Percentiles rank a stretch among this genome's conserved stretches.
phyloP scores from a whole-genome alignment of 1,140 invertebrate genomes.

The Physella acuta region DNA sequence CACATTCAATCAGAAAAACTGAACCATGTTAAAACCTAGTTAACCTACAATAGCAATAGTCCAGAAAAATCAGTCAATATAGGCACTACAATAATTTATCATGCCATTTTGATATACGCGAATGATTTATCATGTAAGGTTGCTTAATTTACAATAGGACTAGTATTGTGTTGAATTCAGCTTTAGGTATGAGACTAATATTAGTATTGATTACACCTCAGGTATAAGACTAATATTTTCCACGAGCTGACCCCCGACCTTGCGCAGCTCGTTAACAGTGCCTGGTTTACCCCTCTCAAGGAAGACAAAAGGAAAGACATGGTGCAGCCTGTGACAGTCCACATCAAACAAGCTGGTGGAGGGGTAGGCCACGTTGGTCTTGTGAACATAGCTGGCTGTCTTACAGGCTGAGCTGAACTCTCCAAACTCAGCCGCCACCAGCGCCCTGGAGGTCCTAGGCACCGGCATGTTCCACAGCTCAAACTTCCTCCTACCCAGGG shows the following conservation, averaged over 20 bases:
- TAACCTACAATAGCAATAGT: too few relatives aligned
- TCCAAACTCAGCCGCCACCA: constrained; percentile 35
- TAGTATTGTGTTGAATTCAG: too few relatives aligned
- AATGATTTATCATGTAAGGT: too few relatives aligned
- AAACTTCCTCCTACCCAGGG: constrained; percentile 37
- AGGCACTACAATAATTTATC: too few relatives aligned
- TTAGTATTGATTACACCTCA: not conserved
- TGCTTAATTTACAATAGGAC: too few relatives aligned
- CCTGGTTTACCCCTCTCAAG: constrained; percentile 2
- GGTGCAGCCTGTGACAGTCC: constrained; percentile 28
- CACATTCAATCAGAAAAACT: too few relatives aligned
- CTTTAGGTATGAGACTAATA: too few relatives aligned
- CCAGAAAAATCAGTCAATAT: too few relatives aligned
- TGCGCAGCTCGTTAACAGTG: constrained; percentile 1
- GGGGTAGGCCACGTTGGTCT: constrained; percentile 26
- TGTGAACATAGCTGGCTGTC: constrained; percentile 35
- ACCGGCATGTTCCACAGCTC: constrained; percentile 36
- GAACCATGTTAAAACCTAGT: too few relatives aligned
- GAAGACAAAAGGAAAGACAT: constrained; percentile 36
- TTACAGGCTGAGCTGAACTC: constrained; percentile 27
- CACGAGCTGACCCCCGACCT: constrained; percentile 2
- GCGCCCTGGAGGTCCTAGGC: constrained; percentile 29
- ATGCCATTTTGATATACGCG: too few relatives aligned
- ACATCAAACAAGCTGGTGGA: not conserved
- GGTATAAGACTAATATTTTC: constrained; percentile 3